These are phyloP conservation scores for Drosophila eugracilis DNA, from an alignment of 1,140 invertebrate genomes.

Conservation along the genomic window DNA sequence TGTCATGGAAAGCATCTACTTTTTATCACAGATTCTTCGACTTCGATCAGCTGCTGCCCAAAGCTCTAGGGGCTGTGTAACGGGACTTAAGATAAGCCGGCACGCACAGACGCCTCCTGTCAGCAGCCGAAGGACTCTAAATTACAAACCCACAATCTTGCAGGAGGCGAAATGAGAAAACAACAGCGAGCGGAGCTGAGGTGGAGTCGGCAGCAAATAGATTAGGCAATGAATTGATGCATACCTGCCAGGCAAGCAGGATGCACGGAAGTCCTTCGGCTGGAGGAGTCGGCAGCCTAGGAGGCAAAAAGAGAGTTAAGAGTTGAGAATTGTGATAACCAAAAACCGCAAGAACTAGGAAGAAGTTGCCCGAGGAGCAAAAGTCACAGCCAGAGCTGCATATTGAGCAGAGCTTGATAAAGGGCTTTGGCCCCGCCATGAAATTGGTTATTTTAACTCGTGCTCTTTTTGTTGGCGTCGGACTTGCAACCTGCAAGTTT, in stretches of 20 bases:
- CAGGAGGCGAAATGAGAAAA: slow-evolving; percentile 21
- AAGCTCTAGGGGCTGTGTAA: slow-evolving; percentile 25
- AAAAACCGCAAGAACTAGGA: slow-evolving; percentile 64
- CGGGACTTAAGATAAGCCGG: slow-evolving; percentile 60
- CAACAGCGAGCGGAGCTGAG: slow-evolving; percentile 28
- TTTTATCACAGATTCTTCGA: background rate
- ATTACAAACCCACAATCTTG: slow-evolving; percentile 52
- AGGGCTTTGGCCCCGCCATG: slow-evolving; percentile 62
- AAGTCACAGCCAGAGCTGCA: slow-evolving; percentile 57
- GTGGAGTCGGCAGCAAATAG: slow-evolving; percentile 71
- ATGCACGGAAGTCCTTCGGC: slow-evolving; percentile 2
- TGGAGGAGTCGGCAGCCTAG: background rate
- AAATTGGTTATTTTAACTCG: slow-evolving; percentile 69
- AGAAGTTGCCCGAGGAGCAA: slow-evolving; percentile 60
- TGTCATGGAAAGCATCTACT: no score
- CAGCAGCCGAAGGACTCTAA: slow-evolving; percentile 73
- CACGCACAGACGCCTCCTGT: slow-evolving; percentile 73
- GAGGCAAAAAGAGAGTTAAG: slow-evolving; percentile 5
- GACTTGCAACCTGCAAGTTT: slow-evolving; percentile 32
- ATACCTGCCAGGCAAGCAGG: slow-evolving; percentile 68
- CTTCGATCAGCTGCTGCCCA: slow-evolving; percentile 17
- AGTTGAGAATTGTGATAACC: slow-evolving; percentile 74
- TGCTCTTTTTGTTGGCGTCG: slow-evolving; percentile 36
- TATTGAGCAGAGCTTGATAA: slow-evolving; percentile 79
- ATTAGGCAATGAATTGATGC: slow-evolving; percentile 81